Conservation (phyloP, 2,888 invertebrate genomes). For the Apodemia duryi region DNA sequence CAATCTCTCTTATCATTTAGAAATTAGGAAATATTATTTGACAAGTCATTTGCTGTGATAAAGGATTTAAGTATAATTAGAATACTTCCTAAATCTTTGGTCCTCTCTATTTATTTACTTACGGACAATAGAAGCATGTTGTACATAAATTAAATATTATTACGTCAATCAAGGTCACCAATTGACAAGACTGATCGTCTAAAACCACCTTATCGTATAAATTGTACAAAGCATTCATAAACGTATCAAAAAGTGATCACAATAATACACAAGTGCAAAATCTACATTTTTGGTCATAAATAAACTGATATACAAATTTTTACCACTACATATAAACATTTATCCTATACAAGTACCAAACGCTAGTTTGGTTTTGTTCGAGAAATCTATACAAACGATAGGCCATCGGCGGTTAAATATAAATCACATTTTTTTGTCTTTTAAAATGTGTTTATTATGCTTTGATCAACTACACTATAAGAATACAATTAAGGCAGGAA, state of each 20-base stretch:
- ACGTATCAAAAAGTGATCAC: conserved; percentile 54
- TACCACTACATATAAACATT: conserved; percentile 37
- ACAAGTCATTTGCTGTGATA: too few relatives aligned
- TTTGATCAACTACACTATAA: conserved; percentile 21
- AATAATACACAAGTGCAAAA: conserved; percentile 60
- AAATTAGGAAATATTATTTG: too few relatives aligned
- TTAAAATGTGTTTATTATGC: conserved; percentile 44
- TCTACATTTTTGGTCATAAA: conserved; percentile 73
- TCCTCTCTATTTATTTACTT: too few relatives aligned
- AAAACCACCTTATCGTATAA: conserved; percentile 5
- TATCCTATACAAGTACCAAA: conserved; percentile 38
- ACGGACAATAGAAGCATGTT: too few relatives aligned
- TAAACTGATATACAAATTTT: conserved; percentile 69
- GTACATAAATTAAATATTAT: too few relatives aligned
- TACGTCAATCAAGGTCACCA: not conserved
- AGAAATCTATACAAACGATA: conserved; percentile 15
- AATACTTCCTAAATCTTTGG: too few relatives aligned
- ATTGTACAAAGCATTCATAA: conserved; percentile 33
- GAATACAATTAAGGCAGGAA: too few relatives aligned
- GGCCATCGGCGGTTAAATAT: conserved; percentile 26
- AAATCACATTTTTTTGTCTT: conserved; percentile 53
- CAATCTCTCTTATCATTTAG: too few relatives aligned
- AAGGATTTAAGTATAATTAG: too few relatives aligned
- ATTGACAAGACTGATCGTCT: not conserved
- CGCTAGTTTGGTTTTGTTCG: conserved; percentile 1